Conservation (phyloP, 2,797 vertebrate genomes). For the Pagetopsis macropterus region DNA sequence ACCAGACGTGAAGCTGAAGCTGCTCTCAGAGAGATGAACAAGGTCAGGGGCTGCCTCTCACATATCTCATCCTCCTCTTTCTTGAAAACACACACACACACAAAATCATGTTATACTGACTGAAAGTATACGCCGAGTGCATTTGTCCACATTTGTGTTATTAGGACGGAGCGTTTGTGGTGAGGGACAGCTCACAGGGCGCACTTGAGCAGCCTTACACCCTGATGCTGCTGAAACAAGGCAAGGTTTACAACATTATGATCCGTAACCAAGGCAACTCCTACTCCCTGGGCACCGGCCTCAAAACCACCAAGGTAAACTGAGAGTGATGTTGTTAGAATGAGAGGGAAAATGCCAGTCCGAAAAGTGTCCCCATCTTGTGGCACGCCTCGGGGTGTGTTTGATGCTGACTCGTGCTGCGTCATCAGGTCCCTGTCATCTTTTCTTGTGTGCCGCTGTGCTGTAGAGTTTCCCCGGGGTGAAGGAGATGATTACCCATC, state of each 20-base stretch:
- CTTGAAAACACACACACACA: conserved; percentile 24
- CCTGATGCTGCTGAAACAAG: conserved; percentile 90
- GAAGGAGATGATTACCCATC: conserved; percentile 86
- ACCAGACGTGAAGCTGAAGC: conserved; percentile 86
- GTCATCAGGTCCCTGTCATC: conserved; percentile 62
- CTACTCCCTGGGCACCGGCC: conserved; percentile 84
- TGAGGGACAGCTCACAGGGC: conserved; percentile 89
- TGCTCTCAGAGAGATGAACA: conserved; percentile 85
- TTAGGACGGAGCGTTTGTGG: conserved; percentile 89
- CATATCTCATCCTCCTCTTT: not conserved
- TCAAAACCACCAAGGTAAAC: conserved; percentile 85
- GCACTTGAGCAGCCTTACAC: conserved; percentile 87
- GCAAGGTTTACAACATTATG: conserved; percentile 92
- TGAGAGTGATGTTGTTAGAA: conserved; percentile 17
- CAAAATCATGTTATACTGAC: not conserved
- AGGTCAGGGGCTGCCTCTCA: conserved; percentile 75
- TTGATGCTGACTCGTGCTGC: conserved; percentile 48
- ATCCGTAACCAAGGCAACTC: conserved; percentile 78
- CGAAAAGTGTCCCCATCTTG: conserved; percentile 51
- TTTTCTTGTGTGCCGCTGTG: conserved; percentile 58
- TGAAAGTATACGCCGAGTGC: not conserved
- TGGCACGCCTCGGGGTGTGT: conserved; percentile 22
- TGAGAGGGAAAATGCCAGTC: conserved; percentile 5
- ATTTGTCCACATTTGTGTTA: conserved; percentile 2
- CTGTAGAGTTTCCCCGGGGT: conserved; percentile 87